A percentile compares a stretch with the other conserved stretches of the same genome.
These are phyloP conservation scores for Lacerta viridis DNA, from an alignment of 2,797 vertebrate species.

Conservation along the genomic window DNA sequence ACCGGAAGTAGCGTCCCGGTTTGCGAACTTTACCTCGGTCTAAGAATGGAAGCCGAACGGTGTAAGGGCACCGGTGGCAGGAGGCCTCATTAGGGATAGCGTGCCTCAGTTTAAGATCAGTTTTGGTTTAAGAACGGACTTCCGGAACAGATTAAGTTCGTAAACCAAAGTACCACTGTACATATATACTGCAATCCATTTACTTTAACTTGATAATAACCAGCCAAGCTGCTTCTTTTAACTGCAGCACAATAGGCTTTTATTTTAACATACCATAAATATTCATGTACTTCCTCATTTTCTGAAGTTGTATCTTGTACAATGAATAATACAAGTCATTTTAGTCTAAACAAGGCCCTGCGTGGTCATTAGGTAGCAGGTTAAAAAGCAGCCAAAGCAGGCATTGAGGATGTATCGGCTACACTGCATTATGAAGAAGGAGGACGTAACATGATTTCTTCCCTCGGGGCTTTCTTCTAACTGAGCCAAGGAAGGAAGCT, in stretches of 20 bases:
- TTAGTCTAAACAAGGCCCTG: not conserved
- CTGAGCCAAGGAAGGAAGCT: slow-evolving; percentile 21
- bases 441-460: not conserved
- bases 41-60: too few relatives aligned
- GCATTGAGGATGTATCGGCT: not conserved
- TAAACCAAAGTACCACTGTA: too few relatives aligned
- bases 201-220: not conserved
- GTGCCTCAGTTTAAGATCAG: too few relatives aligned
- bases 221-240: slow-evolving; percentile 14
- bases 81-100: too few relatives aligned
- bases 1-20: too few relatives aligned
- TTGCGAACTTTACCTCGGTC: too few relatives aligned
- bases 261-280: not conserved
- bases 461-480: slow-evolving; percentile 23
- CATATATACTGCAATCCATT: not conserved
- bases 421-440: slow-evolving; percentile 3
- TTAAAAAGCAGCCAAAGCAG: not conserved
- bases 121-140: too few relatives aligned
- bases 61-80: too few relatives aligned
- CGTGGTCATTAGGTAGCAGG: not conserved
- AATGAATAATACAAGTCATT: slow-evolving; percentile 9
- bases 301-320: slow-evolving; percentile 20
- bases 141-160: too few relatives aligned
- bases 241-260: not conserved
- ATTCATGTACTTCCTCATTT: not conserved